Evolutionary conservation across 1,140 invertebrate genomes (phyloP).

Genomic region (Microplitis demolitor): DNA sequence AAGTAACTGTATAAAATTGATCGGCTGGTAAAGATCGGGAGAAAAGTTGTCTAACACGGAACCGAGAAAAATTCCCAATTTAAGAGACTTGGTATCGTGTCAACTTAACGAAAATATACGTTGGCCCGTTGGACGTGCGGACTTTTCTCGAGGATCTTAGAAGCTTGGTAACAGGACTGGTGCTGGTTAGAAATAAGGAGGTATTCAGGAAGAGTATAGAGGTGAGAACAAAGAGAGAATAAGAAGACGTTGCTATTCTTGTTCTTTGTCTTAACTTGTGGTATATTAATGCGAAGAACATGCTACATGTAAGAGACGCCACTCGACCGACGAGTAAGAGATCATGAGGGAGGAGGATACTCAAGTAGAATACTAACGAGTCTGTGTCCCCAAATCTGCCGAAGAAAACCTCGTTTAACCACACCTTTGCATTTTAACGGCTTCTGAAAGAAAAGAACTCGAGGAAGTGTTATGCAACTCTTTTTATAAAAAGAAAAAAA

Average conservation of each 20-base stretch:
- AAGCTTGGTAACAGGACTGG: background rate
- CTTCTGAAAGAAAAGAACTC: slow-evolving; percentile 24
- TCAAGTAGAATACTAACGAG: slow-evolving; percentile 57
- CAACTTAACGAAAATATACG: slow-evolving; percentile 62
- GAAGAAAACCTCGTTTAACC: slow-evolving; percentile 50
- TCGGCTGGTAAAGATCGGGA: slow-evolving; percentile 6
- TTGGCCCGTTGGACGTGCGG: slow-evolving; percentile 36
- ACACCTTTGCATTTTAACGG: slow-evolving; percentile 62
- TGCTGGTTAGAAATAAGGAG: slow-evolving; percentile 13
- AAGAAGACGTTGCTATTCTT: slow-evolving; percentile 40
- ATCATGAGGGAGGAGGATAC: slow-evolving; percentile 8
- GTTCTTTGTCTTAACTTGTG: slow-evolving; percentile 60
- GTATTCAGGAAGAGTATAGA: slow-evolving; percentile 33
- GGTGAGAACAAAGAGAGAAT: slow-evolving; percentile 19
- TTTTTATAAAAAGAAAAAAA: slow-evolving; percentile 18
- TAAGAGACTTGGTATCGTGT: slow-evolving; percentile 43
- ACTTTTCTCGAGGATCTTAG: slow-evolving; percentile 19
- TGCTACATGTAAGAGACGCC: slow-evolving; percentile 45
- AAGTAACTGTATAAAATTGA: background rate
- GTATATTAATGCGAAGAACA: slow-evolving; percentile 63
- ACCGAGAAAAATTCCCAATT: slow-evolving; percentile 52
- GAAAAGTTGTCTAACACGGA: background rate
- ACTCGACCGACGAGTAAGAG: slow-evolving; percentile 6
- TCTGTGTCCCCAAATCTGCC: slow-evolving; percentile 49
- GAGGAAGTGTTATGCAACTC: slow-evolving; percentile 25